Evolutionary conservation across 2,113 vertebrate genomes (phyloP), one percentile per base, ranked within the genome.

Genomic region (Malaclemys terrapin): DNA sequence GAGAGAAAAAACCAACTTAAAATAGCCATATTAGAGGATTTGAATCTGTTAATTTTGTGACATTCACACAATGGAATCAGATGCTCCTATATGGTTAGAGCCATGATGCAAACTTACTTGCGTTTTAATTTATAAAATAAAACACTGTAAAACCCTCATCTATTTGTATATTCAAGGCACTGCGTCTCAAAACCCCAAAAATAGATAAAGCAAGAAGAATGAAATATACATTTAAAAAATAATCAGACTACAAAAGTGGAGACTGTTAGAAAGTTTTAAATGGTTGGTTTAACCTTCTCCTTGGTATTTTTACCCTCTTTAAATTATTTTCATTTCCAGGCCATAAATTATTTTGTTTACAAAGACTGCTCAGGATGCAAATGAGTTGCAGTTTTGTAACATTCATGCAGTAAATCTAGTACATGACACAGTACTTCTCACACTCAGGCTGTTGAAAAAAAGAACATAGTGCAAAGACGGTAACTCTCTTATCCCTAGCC

Each of bases 1-100:
- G 97, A 97, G 97, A 98, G 97, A 98, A 97, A 98, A 98, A 98
- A 98, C 93, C 97, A 98, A 98, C 98, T 98, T 98, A 96, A 98
- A 97, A 98, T 97, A 98, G 96, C 96, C 89, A 95, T 85, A 97
- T 98, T 98, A 97, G 97, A 98, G 96, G 97, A 89, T 69, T 49
- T 93, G 78, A 86, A 96, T 97, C 87, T 88, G 84, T 97, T 97
- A 96, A 90, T 90, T 97, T 89, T 89, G 95, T 80, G 97, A 86
- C 38, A 96, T 91, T 97, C 94, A 94, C 84, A 94, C 94, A 97
- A 93, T 50, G 38, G 90, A 96, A 84, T 80, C 97, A 95, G 84
- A 94, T 96, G 82, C 86, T 96, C 94, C 91, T 94, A 53, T 80
- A 25, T 50, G 94, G 92, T 59, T 95, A 96, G 95, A 95, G 96